These are phyloP conservation scores for Sebastes itinus DNA, from an alignment of 2,797 vertebrate genomes.

Conservation along the genomic window DNA sequence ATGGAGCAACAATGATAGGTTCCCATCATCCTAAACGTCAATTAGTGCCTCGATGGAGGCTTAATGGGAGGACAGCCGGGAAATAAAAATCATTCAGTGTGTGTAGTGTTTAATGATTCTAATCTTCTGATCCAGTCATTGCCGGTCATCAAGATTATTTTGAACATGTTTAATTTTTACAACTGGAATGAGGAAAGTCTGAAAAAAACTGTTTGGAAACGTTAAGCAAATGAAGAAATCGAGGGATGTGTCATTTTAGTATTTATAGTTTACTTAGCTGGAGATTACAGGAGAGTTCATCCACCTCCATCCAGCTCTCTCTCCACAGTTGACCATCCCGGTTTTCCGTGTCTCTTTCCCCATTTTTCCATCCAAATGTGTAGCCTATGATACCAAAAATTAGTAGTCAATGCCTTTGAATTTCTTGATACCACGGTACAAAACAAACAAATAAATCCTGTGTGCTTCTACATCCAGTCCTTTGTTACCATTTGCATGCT, in stretches of 20 bases:
- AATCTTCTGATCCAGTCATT: not conserved
- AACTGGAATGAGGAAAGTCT: not conserved
- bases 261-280: not conserved
- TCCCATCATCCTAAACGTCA: not conserved
- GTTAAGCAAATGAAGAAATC: not conserved
- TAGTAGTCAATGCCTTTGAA: not conserved
- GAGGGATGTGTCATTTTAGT: not conserved
- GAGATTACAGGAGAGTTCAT: not conserved
- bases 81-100: conserved; percentile 3
- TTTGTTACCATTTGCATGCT: no score
- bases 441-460: not conserved
- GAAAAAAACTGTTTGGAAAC: not conserved
- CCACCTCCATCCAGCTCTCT: not conserved
- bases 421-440: not conserved
- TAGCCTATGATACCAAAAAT: not conserved
- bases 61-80: not conserved
- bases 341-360: not conserved
- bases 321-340: not conserved
- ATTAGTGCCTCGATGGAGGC: not conserved
- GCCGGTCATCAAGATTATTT: not conserved
- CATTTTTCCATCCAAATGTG: not conserved
- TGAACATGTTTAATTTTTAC: not conserved
- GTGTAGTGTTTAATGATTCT: conserved; percentile 1
- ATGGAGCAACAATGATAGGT: conserved; percentile 8
- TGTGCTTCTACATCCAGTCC: not conserved